Evolutionary conservation across 1,140 invertebrate genomes (phyloP), one percentile per base, ranked within the genome.

Genomic region (Pachypeltis micranthus): DNA sequence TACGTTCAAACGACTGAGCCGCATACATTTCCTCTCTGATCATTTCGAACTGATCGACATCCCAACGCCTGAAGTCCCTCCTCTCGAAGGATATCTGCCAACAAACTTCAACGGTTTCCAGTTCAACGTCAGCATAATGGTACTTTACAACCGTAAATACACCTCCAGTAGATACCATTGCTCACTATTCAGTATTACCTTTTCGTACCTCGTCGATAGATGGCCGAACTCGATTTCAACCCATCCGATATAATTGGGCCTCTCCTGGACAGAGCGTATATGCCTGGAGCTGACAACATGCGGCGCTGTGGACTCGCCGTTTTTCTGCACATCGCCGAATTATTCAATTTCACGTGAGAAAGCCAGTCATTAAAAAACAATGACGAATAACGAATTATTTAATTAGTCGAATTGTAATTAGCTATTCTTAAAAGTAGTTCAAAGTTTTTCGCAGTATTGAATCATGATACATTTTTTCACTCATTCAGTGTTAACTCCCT

Each of bases 171-270:
- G n/a, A n/a, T n/a, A n/a, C n/a, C n/a, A n/a, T n/a, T 28, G 1
- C 23, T n/a, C n/a, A n/a, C n/a, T n/a, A n/a, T n/a, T n/a, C n/a
- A n/a, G n/a, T n/a, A n/a, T n/a, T n/a, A n/a, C n/a, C n/a, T n/a
- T n/a, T n/a, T n/a, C n/a, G n/a, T n/a, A n/a, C n/a, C 21, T 2
- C 51, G 19, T 27, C 27, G 27, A 14, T 51, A 63, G 62, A 63
- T 63, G 62, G 44, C 44, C 7, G 62, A 63, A 25, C 57, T 63
- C 7, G 23, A 57, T 24, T 58, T 63, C 47, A 63, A 63, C 29
- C 21, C 25, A 58, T 24, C 27, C 28, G 58, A 63, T 34, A 31
- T 63, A 2, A 24, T 63, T 19, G 28, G 23, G 16, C 62, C 54
- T 24, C 47, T 63, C 1, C 47, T 63, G 26, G 62, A 63, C 56